Evolutionary conservation across 2,797 vertebrate species (phyloP).

Genomic region (Lepus oiostolus): DNA sequence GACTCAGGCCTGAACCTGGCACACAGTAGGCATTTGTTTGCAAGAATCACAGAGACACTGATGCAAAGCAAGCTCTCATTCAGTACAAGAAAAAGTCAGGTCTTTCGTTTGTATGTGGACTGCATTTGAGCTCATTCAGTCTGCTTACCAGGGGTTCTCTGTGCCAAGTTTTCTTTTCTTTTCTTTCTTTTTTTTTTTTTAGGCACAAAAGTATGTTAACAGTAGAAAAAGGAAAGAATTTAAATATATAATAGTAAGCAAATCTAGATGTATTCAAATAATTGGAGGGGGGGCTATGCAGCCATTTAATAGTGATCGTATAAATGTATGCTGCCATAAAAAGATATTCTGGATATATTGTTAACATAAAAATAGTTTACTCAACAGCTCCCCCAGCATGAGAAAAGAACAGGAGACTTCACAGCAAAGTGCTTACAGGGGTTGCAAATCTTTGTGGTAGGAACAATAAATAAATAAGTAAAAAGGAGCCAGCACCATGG

Average conservation of each 20-base stretch:
- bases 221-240: background rate
- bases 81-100: background rate
- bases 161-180: conserved; percentile 19
- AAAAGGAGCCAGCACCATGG: no score
- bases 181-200: conserved; percentile 34
- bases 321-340: background rate
- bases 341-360: background rate
- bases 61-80: background rate
- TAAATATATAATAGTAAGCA: conserved; percentile 27
- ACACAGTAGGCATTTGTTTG: background rate
- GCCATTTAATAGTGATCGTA: conserved; percentile 11
- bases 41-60: background rate
- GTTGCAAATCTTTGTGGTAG: background rate
- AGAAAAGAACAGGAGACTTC: background rate
- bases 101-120: background rate
- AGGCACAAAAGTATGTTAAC: background rate
- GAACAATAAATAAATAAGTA: background rate
- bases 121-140: background rate
- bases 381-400: background rate
- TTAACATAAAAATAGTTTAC: background rate
- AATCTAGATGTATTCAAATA: background rate
- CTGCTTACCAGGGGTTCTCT: background rate
- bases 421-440: background rate
- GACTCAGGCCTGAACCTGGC: background rate
- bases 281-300: background rate